phyloP scores from a whole-genome alignment of 2,113 vertebrate species.

The Silurus asotus region DNA sequence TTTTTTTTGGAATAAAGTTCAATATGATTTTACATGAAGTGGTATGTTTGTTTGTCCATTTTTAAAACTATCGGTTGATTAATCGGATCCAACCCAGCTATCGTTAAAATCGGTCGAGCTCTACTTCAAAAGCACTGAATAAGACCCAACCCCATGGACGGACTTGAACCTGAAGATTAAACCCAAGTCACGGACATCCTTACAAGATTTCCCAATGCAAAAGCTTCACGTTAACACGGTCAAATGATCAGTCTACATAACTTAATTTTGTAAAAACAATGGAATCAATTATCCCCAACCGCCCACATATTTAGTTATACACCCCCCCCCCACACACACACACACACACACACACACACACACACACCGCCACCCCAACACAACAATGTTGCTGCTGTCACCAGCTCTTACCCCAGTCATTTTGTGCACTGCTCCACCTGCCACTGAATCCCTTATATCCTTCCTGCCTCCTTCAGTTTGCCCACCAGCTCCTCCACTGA shows the following conservation, averaged over 20 bases:
- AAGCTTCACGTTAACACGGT: not conserved
- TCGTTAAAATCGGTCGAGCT: too few species aligned
- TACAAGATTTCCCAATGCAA: not conserved
- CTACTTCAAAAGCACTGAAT: not conserved
- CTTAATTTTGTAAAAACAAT: too few species aligned
- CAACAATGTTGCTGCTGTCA: not conserved
- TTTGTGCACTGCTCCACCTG: not conserved
- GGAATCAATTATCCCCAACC: not conserved
- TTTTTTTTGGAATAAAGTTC: too few species aligned
- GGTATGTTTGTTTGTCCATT: too few species aligned
- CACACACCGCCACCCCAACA: too few species aligned
- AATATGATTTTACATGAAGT: too few species aligned
- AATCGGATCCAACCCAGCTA: too few species aligned
- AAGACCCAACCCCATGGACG: not conserved
- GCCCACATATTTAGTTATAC: not conserved
- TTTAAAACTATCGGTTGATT: too few species aligned
- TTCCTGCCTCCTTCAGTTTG: constrained; percentile 80
- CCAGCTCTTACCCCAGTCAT: constrained; percentile 31
- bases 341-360: too few species aligned
- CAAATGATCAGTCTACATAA: not conserved
- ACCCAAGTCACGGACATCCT: not conserved
- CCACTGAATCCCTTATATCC: constrained; percentile 69
- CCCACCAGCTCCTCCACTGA: constrained; percentile 80
- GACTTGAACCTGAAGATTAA: not conserved
- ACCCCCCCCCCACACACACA: too few species aligned